Base-by-base conservation (phyloP, 2,888 invertebrate genomes). In the Leptinotarsa rubiginosa region DNA sequence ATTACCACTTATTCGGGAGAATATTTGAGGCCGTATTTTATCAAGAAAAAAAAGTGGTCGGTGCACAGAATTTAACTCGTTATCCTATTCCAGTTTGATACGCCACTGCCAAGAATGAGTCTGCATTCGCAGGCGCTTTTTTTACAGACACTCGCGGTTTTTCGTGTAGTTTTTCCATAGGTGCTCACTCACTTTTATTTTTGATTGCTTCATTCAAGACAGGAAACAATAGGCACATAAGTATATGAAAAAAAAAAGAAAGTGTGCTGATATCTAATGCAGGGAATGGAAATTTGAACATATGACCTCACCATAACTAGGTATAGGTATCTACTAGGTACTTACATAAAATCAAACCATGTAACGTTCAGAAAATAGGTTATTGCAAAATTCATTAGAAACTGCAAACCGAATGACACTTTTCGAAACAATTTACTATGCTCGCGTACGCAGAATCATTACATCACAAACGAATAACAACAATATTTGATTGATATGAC, bases 401-500 rank as follows among this genome's bases (percentile, higher is more conserved):
- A 77, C 75, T 74, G 76, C 76, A 66, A 75, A 64, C 69, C 73
- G 67, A 72, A 50, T 69, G 69, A 72, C 72, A 73, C 74, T 75
- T 77, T 73, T 77, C 73, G 74, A 75, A 73, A 72, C 69, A n/a
- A 62, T 31, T 75, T 69, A 73, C 70, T 56, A 78, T 75, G 75
- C 62, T 69, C 47, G 59, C 73, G 73, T 77, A 80, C 78, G 78
- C 79, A 79, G 79, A 79, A 79, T 80, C 80, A 83, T 86, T 86
- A 86, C 86, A 85, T 86, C 86, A 86, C 83, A 80, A 76, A 77
- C 66, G 71, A 78, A 77, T 73, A 78, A 74, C 69, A 76, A 78
- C 75, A 76, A 73, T 47, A 71, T 56, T 56, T 56, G 25, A 70
- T 62, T 54, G 56, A 72, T 67, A 73, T 65, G 49, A 66, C 47